Conservation (phyloP, 2,797 vertebrate genomes). For the Chaunax sp. region DNA sequence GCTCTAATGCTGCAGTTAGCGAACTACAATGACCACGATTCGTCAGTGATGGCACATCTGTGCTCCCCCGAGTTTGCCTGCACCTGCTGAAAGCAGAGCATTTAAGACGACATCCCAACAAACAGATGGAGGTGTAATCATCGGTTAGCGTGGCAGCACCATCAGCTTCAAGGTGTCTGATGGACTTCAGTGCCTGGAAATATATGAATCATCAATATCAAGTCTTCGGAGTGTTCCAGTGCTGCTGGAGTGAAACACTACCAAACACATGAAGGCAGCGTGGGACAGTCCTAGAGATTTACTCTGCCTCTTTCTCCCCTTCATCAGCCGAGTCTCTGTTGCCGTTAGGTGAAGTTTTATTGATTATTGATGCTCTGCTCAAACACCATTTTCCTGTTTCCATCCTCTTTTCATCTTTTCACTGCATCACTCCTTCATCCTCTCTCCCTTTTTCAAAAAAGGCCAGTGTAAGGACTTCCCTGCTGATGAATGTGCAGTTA, state of each 20-base stretch:
- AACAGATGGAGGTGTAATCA: conserved; percentile 65
- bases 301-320: background rate
- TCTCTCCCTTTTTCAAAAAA: conserved; percentile 23
- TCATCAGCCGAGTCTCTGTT: background rate
- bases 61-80: conserved; percentile 31
- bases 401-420: too few species aligned
- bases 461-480: conserved; percentile 63
- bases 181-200: conserved; percentile 21
- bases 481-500: conserved; percentile 58
- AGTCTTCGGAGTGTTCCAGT: conserved; percentile 10
- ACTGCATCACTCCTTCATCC: too few species aligned
- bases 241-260: conserved; percentile 9
- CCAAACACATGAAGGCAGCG: conserved; percentile 12
- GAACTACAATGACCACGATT: conserved; percentile 48
- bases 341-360: too few species aligned
- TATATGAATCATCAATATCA: conserved; percentile 44
- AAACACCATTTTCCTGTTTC: too few species aligned
- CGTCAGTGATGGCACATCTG: conserved; percentile 56
- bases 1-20: conserved; percentile 15
- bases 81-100: conserved; percentile 5
- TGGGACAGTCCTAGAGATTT: conserved; percentile 21
- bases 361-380: too few species aligned
- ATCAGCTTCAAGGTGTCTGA: conserved; percentile 42
- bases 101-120: conserved; percentile 24
- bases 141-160: conserved; percentile 33